Conservation (phyloP, 1,140 invertebrate genomes). For the Kradibia gibbosae region DNA sequence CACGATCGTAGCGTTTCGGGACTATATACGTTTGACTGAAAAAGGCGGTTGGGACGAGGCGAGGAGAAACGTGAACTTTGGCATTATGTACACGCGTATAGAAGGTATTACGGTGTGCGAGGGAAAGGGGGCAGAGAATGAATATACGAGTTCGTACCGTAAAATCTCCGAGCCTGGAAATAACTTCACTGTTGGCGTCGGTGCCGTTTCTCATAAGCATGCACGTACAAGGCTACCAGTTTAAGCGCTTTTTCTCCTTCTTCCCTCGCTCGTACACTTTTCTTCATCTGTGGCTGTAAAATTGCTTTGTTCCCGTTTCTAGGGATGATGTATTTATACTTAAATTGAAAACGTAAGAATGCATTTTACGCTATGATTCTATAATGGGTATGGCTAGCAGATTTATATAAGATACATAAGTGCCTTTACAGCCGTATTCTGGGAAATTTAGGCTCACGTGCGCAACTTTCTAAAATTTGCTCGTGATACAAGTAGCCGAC, state of each 20-base stretch:
- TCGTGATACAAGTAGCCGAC: background rate
- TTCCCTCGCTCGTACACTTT: background rate
- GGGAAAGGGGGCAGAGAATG: conserved; percentile 10
- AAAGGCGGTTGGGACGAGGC: background rate
- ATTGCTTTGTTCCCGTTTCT: background rate
- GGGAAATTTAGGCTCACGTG: background rate
- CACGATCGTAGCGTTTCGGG: background rate
- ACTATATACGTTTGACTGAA: background rate
- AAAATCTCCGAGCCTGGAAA: conserved; percentile 19
- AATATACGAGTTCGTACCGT: conserved; percentile 16
- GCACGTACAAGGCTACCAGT: background rate
- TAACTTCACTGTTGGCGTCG: conserved; percentile 5
- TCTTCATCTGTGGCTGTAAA: background rate
- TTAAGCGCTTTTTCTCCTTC: background rate
- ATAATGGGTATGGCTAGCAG: background rate
- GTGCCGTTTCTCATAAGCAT: background rate
- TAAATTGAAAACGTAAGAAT: background rate
- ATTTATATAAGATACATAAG: background rate
- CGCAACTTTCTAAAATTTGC: background rate
- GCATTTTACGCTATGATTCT: background rate
- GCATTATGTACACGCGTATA: background rate
- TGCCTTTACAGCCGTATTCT: background rate
- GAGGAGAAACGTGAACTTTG: background rate
- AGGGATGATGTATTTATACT: background rate
- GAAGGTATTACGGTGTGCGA: background rate